phyloP scores from a whole-genome alignment of 2,888 invertebrate genomes.

The Germaria angustata region DNA sequence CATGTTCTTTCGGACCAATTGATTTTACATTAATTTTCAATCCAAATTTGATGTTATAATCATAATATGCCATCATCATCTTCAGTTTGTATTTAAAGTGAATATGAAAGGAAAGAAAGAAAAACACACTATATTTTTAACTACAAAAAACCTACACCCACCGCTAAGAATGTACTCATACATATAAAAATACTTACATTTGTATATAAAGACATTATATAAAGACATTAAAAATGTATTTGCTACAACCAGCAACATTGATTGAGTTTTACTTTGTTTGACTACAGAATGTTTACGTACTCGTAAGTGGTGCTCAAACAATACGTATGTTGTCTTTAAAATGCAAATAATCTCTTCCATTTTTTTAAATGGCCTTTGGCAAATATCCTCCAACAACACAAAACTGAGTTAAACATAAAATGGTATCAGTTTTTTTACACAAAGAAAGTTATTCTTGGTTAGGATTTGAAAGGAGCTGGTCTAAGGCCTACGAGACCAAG shows the following conservation, averaged over 20 bases:
- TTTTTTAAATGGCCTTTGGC: background rate
- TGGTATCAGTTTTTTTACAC: too few relatives aligned
- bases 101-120: slow-evolving; percentile 28
- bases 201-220: background rate
- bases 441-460: too few relatives aligned
- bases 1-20: background rate
- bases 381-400: background rate
- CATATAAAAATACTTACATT: background rate
- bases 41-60: slow-evolving; percentile 18
- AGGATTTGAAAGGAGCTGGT: too few relatives aligned
- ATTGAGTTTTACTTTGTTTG: background rate
- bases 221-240: slow-evolving; percentile 8
- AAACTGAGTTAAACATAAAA: too few relatives aligned
- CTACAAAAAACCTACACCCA: background rate
- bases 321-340: background rate
- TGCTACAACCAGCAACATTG: background rate
- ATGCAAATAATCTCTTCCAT: background rate
- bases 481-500: too few relatives aligned
- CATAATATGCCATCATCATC: slow-evolving; percentile 45
- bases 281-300: background rate
- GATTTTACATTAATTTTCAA: background rate
- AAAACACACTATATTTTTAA: background rate
- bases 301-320: background rate
- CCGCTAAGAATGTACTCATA: background rate
- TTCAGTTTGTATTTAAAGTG: slow-evolving; percentile 51